A percentile compares a stretch with the other conserved stretches of the same genome.
phyloP scores from a whole-genome alignment of 53 echinoderm and acorn worm species.

The Antedon mediterranea region DNA sequence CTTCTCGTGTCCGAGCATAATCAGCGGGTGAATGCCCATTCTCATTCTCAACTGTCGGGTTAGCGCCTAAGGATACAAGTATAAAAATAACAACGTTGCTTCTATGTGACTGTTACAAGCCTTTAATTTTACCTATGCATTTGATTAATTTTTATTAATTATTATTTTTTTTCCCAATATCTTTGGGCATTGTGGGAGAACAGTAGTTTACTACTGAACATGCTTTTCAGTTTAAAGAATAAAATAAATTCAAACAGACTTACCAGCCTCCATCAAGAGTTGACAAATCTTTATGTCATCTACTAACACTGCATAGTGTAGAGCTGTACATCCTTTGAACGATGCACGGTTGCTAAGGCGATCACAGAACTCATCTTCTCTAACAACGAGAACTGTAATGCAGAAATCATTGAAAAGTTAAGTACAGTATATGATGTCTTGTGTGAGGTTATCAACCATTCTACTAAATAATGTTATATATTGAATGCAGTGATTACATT shows the following conservation, averaged over 20 bases:
- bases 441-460: too few relatives aligned
- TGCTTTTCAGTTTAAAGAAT: too few relatives aligned
- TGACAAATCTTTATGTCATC: slow-evolving; percentile 39
- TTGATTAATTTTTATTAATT: too few relatives aligned
- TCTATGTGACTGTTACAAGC: too few relatives aligned
- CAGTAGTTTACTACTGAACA: too few relatives aligned
- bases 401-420: background rate
- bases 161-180: too few relatives aligned
- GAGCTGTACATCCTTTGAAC: slow-evolving; percentile 79
- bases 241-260: too few relatives aligned
- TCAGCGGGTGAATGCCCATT: slow-evolving; percentile 69
- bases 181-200: too few relatives aligned
- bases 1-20: slow-evolving; percentile 45
- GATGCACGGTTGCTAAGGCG: slow-evolving; percentile 74
- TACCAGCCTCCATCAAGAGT: slow-evolving; percentile 72
- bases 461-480: too few relatives aligned
- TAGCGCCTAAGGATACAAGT: slow-evolving; percentile 39
- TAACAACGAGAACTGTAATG: slow-evolving; percentile 48
- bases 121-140: too few relatives aligned
- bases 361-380: slow-evolving; percentile 86
- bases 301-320: slow-evolving; percentile 72
- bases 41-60: slow-evolving; percentile 54
- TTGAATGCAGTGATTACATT: too few relatives aligned
- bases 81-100: background rate
- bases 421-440: too few relatives aligned